These are phyloP conservation scores for Neotoma lepida DNA, from an alignment of 2,113 vertebrate genomes.

Conservation along the genomic window DNA sequence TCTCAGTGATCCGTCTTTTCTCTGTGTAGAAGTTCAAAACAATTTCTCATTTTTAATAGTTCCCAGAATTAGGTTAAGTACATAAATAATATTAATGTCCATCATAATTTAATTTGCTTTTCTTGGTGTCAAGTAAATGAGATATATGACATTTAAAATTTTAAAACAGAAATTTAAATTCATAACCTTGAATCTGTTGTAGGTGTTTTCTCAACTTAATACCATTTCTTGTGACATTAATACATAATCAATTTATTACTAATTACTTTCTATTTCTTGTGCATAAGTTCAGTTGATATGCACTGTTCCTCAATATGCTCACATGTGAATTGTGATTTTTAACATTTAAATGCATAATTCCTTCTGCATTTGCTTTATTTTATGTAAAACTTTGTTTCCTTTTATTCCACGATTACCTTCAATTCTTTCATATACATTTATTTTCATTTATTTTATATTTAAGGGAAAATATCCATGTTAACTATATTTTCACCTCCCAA, in stretches of 20 bases:
- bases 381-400: neutral
- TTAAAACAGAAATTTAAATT: neutral
- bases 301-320: neutral
- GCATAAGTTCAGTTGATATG: neutral
- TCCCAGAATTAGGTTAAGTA: neutral
- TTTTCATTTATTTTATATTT: neutral
- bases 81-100: neutral
- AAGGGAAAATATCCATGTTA: neutral
- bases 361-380: neutral
- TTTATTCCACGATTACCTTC: neutral
- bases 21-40: neutral
- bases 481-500: neutral
- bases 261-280: conserved; percentile 11
- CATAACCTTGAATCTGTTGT: neutral
- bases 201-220: neutral
- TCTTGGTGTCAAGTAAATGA: neutral
- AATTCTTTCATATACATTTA: neutral
- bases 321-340: neutral
- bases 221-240: conserved; percentile 2
- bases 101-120: conserved; percentile 10
- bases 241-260: neutral
- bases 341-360: neutral
- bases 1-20: neutral
- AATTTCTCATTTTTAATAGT: neutral
- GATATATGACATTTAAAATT: neutral